Evolutionary conservation across 37 sponge, comb jelly and placozoan genomes (phyloP).

Genomic region (Hormiphora californensis): DNA sequence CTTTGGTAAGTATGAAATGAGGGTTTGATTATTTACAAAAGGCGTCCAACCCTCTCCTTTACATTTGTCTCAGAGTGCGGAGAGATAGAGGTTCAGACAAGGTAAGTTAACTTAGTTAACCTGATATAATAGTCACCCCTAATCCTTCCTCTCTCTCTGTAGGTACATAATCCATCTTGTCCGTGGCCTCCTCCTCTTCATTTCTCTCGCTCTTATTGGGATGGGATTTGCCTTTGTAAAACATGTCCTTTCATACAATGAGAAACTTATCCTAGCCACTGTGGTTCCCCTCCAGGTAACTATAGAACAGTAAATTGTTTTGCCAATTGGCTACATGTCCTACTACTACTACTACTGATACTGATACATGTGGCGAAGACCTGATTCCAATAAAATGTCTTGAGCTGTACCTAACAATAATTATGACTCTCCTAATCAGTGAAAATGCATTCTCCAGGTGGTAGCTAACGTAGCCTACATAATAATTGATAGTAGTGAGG

Average conservation of each 20-base stretch:
- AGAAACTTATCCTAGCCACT: constrained; percentile 30
- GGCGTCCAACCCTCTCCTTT: neutral
- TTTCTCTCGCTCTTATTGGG: constrained; percentile 39
- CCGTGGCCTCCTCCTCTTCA: constrained; percentile 15
- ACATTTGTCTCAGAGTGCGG: neutral
- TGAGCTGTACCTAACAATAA: neutral
- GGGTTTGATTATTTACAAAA: neutral
- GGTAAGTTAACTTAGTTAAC: too few species aligned
- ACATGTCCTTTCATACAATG: constrained; percentile 43
- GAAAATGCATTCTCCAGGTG: too few species aligned
- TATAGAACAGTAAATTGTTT: neutral
- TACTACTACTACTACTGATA: neutral
- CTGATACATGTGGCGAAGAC: neutral
- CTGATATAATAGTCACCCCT: too few species aligned
- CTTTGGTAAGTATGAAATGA: constrained; percentile 9
- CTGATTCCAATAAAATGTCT: neutral
- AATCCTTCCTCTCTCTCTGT: too few species aligned
- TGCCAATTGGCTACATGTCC: neutral
- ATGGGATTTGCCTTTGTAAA: constrained; percentile 49
- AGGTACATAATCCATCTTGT: constrained; percentile 52
- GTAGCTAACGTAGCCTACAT: constrained; percentile 45
- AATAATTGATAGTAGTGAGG: constrained; percentile 51
- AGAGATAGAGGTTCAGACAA: too few species aligned
- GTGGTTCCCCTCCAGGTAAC: constrained; percentile 51
- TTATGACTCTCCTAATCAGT: neutral